A percentile compares a stretch with the other conserved stretches of the same genome.
phyloP scores from a whole-genome alignment of 1,140 invertebrate genomes.

The Aphelinus certus region DNA sequence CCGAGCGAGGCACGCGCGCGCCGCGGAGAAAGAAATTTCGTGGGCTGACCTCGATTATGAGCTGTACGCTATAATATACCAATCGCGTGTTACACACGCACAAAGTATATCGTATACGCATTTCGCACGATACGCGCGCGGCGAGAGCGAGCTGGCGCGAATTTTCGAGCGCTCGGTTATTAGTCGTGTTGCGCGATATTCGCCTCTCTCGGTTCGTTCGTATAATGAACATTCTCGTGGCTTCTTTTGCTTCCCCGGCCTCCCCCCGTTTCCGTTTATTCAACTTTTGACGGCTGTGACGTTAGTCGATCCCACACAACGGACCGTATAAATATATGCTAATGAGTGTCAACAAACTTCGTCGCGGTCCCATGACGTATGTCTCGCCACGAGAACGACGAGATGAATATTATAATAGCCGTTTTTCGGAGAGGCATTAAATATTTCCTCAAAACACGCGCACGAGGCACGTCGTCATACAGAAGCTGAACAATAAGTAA shows the following conservation, averaged over 20 bases:
- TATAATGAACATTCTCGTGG: neutral
- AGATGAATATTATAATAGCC: too few species aligned
- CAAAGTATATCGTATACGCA: constrained; percentile 17
- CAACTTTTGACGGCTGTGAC: neutral
- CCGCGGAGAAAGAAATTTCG: constrained; percentile 29
- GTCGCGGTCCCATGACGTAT: too few species aligned
- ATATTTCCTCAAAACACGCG: too few species aligned
- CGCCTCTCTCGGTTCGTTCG: neutral
- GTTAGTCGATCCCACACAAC: too few species aligned
- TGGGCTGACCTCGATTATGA: constrained; percentile 31
- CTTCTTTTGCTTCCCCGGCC: neutral
- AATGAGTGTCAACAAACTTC: too few species aligned
- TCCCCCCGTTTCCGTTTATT: neutral
- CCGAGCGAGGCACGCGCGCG: too few species aligned
- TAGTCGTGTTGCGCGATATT: neutral
- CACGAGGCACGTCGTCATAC: too few species aligned
- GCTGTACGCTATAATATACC: neutral
- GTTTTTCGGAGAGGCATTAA: too few species aligned
- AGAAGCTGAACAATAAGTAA: too few species aligned
- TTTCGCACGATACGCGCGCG: neutral
- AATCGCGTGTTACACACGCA: neutral
- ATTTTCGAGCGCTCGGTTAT: neutral
- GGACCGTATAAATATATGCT: too few species aligned
- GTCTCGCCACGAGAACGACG: too few species aligned
- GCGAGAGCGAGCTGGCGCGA: too few species aligned